Evolutionary conservation across 2,113 vertebrate genomes (phyloP), one percentile per base, ranked within the genome.

Genomic region (Indicator indicator): DNA sequence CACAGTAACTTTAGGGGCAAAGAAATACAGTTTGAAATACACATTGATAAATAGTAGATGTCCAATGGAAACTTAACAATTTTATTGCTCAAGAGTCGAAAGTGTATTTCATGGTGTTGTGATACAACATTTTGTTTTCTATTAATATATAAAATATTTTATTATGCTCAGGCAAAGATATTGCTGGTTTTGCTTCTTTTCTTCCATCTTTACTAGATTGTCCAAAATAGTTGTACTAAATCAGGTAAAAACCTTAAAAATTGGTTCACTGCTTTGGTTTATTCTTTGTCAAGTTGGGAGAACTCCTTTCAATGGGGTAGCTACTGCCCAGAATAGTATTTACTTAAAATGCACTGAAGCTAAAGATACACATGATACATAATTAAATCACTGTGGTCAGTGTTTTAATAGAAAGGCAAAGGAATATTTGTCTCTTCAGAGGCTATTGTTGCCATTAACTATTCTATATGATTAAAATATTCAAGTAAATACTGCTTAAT

Each of bases 401-500:
- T 83, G 42, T 69, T 96, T 94, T 73, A 96, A 83, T 94, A 93
- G 91, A 94, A 90, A 95, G 48, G 85, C 94, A 90, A 84, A 95
- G 42, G 52, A 93, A 83, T 95, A 88, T 92, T 95, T 94, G 8
- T 90, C 30, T 91, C n/a, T 88, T 94, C 36, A 72, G 92, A 85
- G 58, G 23, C 19, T 93, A 11, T 71, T 95, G 71, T 94, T 95
- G 74, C 92, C 86, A 93, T 93, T 92, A 96, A 93, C 72, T 88
- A 87, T 85, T 93, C 82, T 93, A 79, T 92, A 90, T 97, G 74
- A 97, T 97, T 97, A 96, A 96, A 94, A 86, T 83, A 92, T 56
- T 70, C 14, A 73, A 97, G 96, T 96, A 94, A 95, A 96, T 97
- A 94, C 74, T 85, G 65, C 65, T 96, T 68, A 81, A 88, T 98